Conservation (phyloP, 2,113 vertebrate genomes). For the Lophotis ruficrista region DNA sequence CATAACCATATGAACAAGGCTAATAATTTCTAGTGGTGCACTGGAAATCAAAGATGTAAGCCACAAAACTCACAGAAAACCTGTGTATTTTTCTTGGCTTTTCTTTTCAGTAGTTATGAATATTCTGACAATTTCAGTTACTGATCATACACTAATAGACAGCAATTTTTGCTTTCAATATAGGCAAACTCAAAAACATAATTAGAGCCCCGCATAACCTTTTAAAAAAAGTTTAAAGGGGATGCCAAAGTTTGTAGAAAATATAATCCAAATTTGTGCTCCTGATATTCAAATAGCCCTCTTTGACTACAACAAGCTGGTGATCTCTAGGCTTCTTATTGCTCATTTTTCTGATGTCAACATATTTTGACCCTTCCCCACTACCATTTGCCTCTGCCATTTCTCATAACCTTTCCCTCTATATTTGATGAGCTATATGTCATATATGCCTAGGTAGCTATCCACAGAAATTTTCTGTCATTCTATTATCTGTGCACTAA, state of each 20-base stretch:
- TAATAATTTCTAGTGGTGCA: background rate
- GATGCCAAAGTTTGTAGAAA: background rate
- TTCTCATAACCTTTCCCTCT: background rate
- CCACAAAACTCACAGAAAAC: background rate
- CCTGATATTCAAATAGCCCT: background rate
- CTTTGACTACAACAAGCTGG: rapidly evolving
- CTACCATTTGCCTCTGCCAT: background rate
- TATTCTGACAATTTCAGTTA: background rate
- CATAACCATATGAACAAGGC: background rate
- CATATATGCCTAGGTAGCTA: background rate
- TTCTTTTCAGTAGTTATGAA: background rate
- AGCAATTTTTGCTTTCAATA: background rate
- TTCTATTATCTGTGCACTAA: background rate
- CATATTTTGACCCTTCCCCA: background rate
- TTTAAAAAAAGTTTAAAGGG: background rate
- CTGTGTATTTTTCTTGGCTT: background rate
- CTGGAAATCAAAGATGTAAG: background rate
- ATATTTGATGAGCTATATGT: background rate
- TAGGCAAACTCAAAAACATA: background rate
- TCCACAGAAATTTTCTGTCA: background rate
- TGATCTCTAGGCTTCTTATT: background rate
- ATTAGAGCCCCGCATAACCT: background rate
- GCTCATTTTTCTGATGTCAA: background rate
- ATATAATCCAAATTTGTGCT: background rate
- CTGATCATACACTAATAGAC: background rate